Evolutionary conservation across 2,888 invertebrate genomes (phyloP), one percentile per base, ranked within the genome.

Genomic region (Pterostichus niger): DNA sequence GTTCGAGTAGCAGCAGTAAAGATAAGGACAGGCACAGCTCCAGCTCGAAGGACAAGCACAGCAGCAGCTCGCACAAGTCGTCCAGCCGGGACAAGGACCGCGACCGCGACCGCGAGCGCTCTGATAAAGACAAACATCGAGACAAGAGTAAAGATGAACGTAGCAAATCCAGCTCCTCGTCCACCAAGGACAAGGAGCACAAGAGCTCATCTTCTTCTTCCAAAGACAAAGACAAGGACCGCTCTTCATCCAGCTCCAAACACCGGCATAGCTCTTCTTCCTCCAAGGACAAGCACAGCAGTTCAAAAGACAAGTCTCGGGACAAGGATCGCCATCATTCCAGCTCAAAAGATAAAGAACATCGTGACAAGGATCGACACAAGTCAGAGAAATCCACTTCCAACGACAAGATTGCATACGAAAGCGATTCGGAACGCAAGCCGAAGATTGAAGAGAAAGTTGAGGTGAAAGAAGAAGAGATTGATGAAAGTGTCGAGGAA

Each of bases 341-440:
- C 84, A 88, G 88, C 84, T 91, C 91, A 75, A 93, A 92, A 87
- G 93, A 93, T 81, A 93, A 92, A 87, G 92, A 93, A 86, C 92
- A 91, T 89, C 93, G 89, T 76, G 90, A 91, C 85, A 90, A 82
- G 52, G 68, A 68, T 13, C 82, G 86, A 75, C 13, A 83, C 68
- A 84, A 84, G 54, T 31, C 83, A 24, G 84, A 84, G n/a, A 84
- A 84, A 15, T 83, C 82, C 5, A 3, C 40, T 9, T 40, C 40
- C 7, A 40, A 40, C 11, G 84, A 56, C 17, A 84, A 61, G 56
- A 52, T 7, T 40, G 40, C 40, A 0, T 40, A 40, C 40, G 40
- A 80, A 64, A 73, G 49, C 24, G 86, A 86, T 71, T 85, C 86
- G 54, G 82, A 88, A 87, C 83, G 86, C 85, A 84, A 79, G 86